Base-by-base conservation (phyloP, 2,888 invertebrate species). In the Boloria selene region DNA sequence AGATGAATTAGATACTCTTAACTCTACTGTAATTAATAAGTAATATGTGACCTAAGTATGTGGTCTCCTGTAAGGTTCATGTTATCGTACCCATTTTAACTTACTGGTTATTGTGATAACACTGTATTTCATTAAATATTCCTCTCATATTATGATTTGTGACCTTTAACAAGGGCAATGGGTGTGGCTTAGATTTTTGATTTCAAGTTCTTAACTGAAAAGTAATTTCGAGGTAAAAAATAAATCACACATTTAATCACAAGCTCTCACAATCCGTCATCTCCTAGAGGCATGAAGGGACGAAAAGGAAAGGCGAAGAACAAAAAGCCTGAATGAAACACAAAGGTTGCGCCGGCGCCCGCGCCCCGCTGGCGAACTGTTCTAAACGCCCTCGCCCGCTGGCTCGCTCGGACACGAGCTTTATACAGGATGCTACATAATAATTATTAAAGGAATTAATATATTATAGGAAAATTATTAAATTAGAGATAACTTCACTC, bases 311-410 rank as follows among this genome's bases (percentile, higher is more conserved):
- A 38, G 31, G 10, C 10, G 31, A 38, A 38, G 31, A 38, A 38
- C 31, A 38, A 38, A 45, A 44, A 45, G 56, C 44, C 45, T 56
- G 61, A 54, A 61, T 47, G 55, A 76, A 72, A 75, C 74, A 84
- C 87, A 88, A 88, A 88, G 86, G 80, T 76, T 80, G 86, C 87
- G 87, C 84, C 87, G 88, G 89, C 89, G 88, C 90, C 86, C 88
- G 85, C 82, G 78, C 77, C 88, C 88, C 84, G 86, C 88, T 85
- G 88, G 68, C 65, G 65, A 60, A 53, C 70, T 78, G 56, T 26
- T 67, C 72, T 67, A 81, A 79, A 80, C 81, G 84, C 81, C 81
- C 68, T 63, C 70, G 80, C 86, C 87, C 81, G 87, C 86, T 86
- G 87, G 81, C 83, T 79, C 26, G 59, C 49, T 75, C 51, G 67